Evolutionary conservation across 2,797 vertebrate species (phyloP).

Genomic region (Coilia nasus): DNA sequence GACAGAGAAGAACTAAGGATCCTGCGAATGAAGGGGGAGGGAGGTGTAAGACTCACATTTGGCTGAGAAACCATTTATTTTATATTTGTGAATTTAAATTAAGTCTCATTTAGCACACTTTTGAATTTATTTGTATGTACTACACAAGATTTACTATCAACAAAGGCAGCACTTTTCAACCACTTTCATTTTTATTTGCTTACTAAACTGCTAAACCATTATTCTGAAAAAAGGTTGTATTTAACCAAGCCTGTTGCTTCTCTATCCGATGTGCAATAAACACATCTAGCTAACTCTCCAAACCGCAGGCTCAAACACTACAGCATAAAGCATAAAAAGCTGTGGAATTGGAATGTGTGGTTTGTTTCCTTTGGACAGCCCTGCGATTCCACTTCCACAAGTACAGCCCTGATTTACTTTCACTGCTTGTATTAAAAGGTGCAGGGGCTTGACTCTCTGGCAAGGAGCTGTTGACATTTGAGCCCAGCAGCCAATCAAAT

Average conservation of each 20-base stretch:
- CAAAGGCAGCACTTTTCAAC: not conserved
- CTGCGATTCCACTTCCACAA: not conserved
- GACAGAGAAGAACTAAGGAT: not conserved
- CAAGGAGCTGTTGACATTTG: not conserved
- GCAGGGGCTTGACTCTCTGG: not conserved
- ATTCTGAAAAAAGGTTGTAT: not conserved
- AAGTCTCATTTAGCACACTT: not conserved
- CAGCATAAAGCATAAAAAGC: not conserved
- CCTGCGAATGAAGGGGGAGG: not conserved
- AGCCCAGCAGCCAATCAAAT: not conserved
- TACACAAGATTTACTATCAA: not conserved
- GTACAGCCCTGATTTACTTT: not conserved
- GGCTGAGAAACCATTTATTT: too few relatives aligned
- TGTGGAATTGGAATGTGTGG: not conserved
- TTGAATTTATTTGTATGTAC: too few relatives aligned
- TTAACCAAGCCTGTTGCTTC: not conserved
- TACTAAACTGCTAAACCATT: not conserved
- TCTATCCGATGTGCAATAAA: not conserved
- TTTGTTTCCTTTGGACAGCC: not conserved
- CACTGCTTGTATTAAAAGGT: not conserved
- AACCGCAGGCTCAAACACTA: not conserved
- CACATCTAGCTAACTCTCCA: not conserved
- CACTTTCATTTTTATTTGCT: conserved; percentile 9
- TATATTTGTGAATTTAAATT: not conserved
- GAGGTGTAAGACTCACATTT: not conserved